Percentiles rank a stretch among this genome's conserved stretches.
These are phyloP conservation scores for Okamejei kenojei DNA, from an alignment of 2,797 vertebrate genomes.

Conservation along the genomic window DNA sequence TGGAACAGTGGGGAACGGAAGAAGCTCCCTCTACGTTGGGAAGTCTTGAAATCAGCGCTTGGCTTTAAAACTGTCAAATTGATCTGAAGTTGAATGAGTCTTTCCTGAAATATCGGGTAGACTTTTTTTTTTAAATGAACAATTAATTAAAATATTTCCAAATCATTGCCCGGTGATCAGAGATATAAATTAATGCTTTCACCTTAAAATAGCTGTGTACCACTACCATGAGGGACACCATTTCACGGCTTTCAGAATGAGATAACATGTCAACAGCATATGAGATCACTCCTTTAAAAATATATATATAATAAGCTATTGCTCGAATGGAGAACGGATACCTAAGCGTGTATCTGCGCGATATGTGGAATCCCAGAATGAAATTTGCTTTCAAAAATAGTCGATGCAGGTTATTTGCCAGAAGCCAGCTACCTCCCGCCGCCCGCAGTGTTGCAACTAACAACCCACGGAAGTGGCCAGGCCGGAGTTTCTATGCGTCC, in stretches of 20 bases:
- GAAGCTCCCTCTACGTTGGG: background rate
- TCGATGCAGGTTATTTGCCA: background rate
- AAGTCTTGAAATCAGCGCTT: background rate
- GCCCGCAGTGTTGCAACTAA: background rate
- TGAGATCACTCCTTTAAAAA: background rate
- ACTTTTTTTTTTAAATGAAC: background rate
- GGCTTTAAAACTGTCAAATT: background rate
- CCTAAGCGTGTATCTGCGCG: no score
- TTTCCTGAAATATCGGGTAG: background rate
- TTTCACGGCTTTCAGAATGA: background rate
- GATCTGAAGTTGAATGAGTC: background rate
- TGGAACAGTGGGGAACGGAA: background rate
- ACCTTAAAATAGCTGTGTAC: background rate
- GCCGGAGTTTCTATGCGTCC: background rate
- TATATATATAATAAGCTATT: constrained; percentile 6
- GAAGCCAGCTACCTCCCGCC: no score
- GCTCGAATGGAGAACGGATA: background rate
- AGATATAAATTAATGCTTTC: background rate
- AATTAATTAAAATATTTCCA: background rate
- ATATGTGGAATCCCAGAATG: background rate
- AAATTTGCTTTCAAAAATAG: background rate
- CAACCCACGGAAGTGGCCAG: background rate
- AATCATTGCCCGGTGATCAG: background rate
- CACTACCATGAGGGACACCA: background rate
- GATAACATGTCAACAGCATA: background rate